Percentiles rank a stretch among this genome's conserved stretches.
These are phyloP conservation scores for Phymatocera aterrima DNA, from an alignment of 2,888 invertebrate genomes.

Conservation along the genomic window DNA sequence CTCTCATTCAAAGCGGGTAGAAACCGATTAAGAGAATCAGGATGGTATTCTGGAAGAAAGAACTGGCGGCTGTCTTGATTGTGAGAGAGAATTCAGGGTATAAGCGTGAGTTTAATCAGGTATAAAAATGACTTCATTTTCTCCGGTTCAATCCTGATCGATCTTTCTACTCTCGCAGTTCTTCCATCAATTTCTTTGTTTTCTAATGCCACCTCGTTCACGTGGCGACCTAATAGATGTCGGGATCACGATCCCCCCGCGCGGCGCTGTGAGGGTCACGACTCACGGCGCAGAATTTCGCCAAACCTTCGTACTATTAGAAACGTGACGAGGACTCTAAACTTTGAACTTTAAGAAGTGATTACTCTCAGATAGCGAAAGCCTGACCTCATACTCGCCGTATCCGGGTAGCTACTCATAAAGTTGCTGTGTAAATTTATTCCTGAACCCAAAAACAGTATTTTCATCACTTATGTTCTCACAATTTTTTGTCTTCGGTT, in stretches of 20 bases:
- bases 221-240: conserved; percentile 14
- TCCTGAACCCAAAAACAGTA: no score
- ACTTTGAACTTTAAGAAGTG: conserved; percentile 16
- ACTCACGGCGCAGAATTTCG: conserved; percentile 1
- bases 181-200: neutral
- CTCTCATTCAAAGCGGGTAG: neutral
- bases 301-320: neutral
- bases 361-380: neutral
- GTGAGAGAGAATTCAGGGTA: neutral
- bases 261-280: neutral
- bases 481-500: no score
- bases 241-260: conserved; percentile 19
- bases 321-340: conserved; percentile 30
- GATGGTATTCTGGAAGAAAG: neutral
- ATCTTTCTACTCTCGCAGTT: neutral
- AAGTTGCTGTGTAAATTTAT: neutral
- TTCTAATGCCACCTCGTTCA: neutral
- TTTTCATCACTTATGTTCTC: no score
- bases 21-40: conserved; percentile 6
- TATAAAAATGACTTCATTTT: conserved; percentile 7
- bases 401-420: neutral
- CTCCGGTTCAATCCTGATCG: neutral
- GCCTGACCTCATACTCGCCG: neutral
- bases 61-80: conserved; percentile 1
- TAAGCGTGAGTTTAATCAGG: neutral